A percentile compares a stretch with the other conserved stretches of the same genome.
phyloP scores from a whole-genome alignment of 2,797 vertebrate species.

The Heliangelus exortis region DNA sequence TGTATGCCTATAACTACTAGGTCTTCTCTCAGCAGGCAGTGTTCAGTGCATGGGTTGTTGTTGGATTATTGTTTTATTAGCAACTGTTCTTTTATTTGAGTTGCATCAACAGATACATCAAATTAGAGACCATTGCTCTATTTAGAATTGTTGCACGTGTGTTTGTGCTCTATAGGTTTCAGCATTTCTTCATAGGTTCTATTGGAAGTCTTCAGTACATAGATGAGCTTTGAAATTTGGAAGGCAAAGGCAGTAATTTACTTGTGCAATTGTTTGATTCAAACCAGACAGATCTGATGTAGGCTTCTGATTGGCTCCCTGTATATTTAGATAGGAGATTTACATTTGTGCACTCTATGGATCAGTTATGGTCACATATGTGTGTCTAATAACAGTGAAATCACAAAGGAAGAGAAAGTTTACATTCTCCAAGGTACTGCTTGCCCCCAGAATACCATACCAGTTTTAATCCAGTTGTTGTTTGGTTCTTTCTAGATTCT shows the following conservation, averaged over 20 bases:
- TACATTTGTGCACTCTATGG: neutral
- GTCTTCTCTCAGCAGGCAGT: neutral
- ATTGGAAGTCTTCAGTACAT: neutral
- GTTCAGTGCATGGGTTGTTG: neutral
- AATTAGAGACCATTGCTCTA: neutral
- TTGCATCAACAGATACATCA: conserved; percentile 26
- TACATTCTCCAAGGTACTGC: neutral
- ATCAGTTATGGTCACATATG: neutral
- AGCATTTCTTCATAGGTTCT: neutral
- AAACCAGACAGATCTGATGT: neutral
- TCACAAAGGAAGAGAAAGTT: neutral
- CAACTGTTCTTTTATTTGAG: neutral
- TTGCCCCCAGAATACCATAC: neutral
- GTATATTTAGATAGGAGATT: neutral
- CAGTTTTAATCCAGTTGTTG: neutral
- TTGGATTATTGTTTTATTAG: neutral
- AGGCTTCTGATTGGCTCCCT: neutral
- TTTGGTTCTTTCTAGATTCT: conserved; percentile 83
- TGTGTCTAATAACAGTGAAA: neutral
- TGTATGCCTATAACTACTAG: neutral
- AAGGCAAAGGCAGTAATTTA: neutral
- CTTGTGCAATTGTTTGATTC: neutral
- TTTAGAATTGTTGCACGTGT: neutral
- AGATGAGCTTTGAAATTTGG: conserved; percentile 17
- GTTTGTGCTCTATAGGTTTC: conserved; percentile 3